These are phyloP conservation scores for Grammomys surdaster DNA, from an alignment of 2,113 vertebrate species.

Conservation along the genomic window DNA sequence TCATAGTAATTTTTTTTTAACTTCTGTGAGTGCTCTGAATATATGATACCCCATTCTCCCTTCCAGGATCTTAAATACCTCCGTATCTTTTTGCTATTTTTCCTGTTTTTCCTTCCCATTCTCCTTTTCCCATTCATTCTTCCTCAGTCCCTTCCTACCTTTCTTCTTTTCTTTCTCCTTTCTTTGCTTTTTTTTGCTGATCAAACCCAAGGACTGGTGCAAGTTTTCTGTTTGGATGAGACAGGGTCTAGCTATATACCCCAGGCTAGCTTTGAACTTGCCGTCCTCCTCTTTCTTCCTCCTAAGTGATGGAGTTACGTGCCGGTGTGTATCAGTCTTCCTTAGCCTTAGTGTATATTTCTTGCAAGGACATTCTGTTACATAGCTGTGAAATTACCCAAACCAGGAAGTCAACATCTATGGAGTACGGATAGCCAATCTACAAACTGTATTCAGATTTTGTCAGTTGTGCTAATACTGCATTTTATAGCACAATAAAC, in stretches of 20 bases:
- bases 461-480: not conserved
- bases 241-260: not conserved
- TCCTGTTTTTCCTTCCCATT: not conserved
- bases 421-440: not conserved
- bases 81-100: not conserved
- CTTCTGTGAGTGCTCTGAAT: too few relatives aligned
- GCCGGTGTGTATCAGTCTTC: not conserved
- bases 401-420: not conserved
- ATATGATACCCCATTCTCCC: too few relatives aligned
- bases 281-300: not conserved
- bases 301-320: not conserved
- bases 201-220: too few relatives aligned
- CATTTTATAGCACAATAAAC: conserved; percentile 52
- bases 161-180: not conserved
- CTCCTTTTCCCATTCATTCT: not conserved
- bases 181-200: not conserved
- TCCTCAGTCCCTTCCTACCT: not conserved
- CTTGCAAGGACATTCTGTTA: not conserved
- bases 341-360: not conserved
- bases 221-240: not conserved
- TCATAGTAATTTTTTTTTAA: too few relatives aligned
- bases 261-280: not conserved
- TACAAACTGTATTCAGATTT: not conserved
- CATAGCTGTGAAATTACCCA: not conserved
- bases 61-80: too few relatives aligned